These are phyloP conservation scores for Ornithorhynchus anatinus DNA, from an alignment of 2,113 vertebrate species.

Conservation along the genomic window DNA sequence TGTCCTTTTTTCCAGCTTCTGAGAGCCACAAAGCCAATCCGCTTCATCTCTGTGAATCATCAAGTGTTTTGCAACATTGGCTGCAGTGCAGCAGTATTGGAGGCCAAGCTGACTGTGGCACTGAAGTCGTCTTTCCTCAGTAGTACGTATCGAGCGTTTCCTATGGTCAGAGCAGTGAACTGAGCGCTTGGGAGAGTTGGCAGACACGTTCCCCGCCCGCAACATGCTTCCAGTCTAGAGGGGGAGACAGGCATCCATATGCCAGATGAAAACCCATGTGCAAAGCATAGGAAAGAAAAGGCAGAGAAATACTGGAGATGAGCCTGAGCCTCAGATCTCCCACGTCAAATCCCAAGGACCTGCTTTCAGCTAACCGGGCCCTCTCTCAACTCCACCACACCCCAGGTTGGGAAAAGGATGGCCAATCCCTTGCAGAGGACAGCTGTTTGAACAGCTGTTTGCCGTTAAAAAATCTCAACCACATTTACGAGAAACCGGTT, in stretches of 20 bases:
- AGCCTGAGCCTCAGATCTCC: background rate
- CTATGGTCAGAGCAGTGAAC: too few relatives aligned
- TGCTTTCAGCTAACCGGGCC: background rate
- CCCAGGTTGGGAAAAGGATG: background rate
- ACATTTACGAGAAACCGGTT: too few relatives aligned
- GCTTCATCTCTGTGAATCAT: background rate
- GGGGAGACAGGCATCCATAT: too few relatives aligned
- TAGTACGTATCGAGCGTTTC: too few relatives aligned
- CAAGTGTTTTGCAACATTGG: background rate
- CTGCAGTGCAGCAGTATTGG: background rate
- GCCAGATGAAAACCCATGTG: background rate
- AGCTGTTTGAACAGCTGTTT: conserved; percentile 6
- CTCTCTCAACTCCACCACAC: background rate
- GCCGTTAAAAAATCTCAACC: background rate
- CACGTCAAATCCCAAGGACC: background rate
- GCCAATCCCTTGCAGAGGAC: background rate
- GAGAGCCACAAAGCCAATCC: background rate
- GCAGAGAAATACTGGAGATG: conserved; percentile 3
- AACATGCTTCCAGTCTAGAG: too few relatives aligned
- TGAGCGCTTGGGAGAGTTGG: too few relatives aligned
- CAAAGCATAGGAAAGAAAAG: background rate
- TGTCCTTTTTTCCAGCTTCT: background rate
- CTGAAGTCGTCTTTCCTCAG: background rate
- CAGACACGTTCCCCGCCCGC: too few relatives aligned
- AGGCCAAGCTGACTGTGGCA: rapidly evolving